A percentile compares a stretch with the other conserved stretches of the same genome.
Evolutionary conservation across 2,888 invertebrate genomes (phyloP).

Genomic region (Marasmarcha lunaedactyla): DNA sequence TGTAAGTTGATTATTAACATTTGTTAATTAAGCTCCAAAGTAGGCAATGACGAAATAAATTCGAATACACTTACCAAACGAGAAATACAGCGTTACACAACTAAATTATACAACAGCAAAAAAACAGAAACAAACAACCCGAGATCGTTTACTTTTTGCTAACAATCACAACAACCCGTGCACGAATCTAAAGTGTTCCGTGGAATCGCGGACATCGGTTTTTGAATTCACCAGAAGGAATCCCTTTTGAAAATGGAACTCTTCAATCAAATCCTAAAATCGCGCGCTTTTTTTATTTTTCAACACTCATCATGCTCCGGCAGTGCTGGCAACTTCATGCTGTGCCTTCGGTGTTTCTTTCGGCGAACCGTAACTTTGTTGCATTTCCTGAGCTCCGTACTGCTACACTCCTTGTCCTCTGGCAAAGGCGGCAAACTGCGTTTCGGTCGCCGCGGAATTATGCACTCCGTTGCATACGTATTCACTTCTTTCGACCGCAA

Average conservation of each 20-base stretch:
- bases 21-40: no score
- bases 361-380: constrained; percentile 31
- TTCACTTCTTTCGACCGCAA: constrained; percentile 43
- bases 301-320: constrained; percentile 54
- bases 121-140: not conserved
- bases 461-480: constrained; percentile 43
- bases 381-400: constrained; percentile 37
- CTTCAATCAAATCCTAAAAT: not conserved
- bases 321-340: constrained; percentile 39
- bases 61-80: constrained; percentile 1
- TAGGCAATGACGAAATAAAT: not conserved
- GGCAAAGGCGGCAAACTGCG: constrained; percentile 45
- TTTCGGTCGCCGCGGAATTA: constrained; percentile 43
- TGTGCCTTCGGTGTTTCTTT: constrained; percentile 40
- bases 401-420: constrained; percentile 54
- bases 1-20: no score
- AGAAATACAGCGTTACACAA: not conserved
- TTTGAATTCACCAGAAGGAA: not conserved
- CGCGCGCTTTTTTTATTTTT: constrained; percentile 16
- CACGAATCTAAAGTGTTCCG: not conserved
- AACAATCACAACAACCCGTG: not conserved
- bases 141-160: not conserved
- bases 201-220: not conserved
- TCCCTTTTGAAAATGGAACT: not conserved
- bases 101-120: not conserved